Base-by-base conservation (phyloP, 2,113 vertebrate species). In the Cavia aperea region DNA sequence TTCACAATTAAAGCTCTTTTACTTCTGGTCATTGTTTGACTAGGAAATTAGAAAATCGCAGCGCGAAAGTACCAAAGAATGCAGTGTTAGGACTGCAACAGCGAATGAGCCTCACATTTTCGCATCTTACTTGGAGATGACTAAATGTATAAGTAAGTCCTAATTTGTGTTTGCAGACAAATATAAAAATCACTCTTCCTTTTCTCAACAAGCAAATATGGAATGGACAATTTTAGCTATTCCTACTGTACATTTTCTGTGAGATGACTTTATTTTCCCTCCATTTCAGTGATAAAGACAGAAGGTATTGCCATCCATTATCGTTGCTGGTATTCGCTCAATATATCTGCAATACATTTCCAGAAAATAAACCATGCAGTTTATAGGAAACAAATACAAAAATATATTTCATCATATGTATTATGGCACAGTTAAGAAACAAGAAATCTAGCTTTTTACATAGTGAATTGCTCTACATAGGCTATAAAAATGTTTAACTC, bases 301-400 rank as follows among this genome's bases (percentile, higher is more conserved):
- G 96, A 96, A 96, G 95, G 94, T 90, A 95, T 95, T 88, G 83
- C 60, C 73, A 81, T 92, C 92, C 92, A 95, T 93, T 89, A 95
- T 89, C 56, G 11, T 91, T 51, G 89, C 86, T 89, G 89, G 84
- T 91, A 92, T 91, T 81, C 73, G 91, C 94, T 96, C 96, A 92
- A 85, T 94, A 73, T 93, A 96, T 96, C 93, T 88, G 63, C n/a
- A 81, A 86, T 87, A 78, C 94, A 86, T 89, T 94, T 95, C 89
- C 78, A 95, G 91, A 95, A 90, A 92, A 93, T 96, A 96, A 94
- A 94, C 87, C 29, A 8, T 19, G 62, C 72, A 39, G 62, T 96
- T 96, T 96, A 96, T 79, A 94, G 94, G 88, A 96, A 96, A 95
- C 94, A 96, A 95, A 96, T 96, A 96, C 63, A 96, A 91, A 93